Conservation (phyloP, 64 coral and sea anemone species). For the Actinia tenebrosa region DNA sequence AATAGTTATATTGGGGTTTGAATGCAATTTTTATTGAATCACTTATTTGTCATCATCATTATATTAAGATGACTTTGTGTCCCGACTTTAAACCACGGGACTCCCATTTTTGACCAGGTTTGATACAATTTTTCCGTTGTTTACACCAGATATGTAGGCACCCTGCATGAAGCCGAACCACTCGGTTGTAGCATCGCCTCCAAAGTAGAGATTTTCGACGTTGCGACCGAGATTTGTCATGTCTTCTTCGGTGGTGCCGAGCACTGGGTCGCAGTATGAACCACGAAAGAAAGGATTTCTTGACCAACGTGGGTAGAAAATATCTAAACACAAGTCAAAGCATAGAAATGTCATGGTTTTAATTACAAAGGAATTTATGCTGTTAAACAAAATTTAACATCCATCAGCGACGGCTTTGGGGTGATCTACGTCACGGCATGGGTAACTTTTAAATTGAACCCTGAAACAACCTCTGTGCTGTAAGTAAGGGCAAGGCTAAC, state of each 20-base stretch:
- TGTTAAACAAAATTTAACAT: too few relatives aligned
- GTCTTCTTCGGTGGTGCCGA: slow-evolving; percentile 11
- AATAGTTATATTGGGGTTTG: too few relatives aligned
- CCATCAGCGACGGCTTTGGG: too few relatives aligned
- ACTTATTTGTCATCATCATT: neutral
- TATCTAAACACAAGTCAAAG: neutral
- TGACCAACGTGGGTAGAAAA: slow-evolving; percentile 44
- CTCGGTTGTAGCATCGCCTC: slow-evolving; percentile 27
- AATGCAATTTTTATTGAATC: too few relatives aligned
- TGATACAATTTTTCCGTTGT: neutral
- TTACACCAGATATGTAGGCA: slow-evolving; percentile 21
- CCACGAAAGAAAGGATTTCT: slow-evolving; percentile 17
- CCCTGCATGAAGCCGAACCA: slow-evolving; percentile 51
- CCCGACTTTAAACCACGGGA: neutral
- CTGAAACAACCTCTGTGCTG: too few relatives aligned
- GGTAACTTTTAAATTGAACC: too few relatives aligned
- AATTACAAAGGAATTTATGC: too few relatives aligned
- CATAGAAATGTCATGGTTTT: too few relatives aligned
- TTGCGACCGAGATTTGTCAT: neutral
- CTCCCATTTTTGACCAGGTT: neutral
- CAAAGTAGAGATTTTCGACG: slow-evolving; percentile 36
- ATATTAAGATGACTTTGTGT: neutral
- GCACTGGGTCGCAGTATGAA: slow-evolving; percentile 11
- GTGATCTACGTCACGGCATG: too few relatives aligned
- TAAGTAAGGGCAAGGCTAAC: too few relatives aligned